Evolutionary conservation across 2,888 invertebrate species (phyloP).

Genomic region (Anticlea derivata): DNA sequence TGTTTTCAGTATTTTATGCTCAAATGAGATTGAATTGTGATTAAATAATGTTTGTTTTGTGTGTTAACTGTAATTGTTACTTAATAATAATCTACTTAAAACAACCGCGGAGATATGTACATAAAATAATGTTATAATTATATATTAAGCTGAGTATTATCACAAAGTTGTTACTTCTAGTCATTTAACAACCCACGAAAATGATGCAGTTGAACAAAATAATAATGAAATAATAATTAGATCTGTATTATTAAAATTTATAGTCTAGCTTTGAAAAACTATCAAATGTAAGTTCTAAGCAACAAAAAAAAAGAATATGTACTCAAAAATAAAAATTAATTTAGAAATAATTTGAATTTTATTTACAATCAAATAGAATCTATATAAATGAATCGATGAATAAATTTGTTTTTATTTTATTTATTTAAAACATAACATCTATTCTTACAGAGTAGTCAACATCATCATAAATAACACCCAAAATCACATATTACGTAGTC

Average conservation of each 20-base stretch:
- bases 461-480: no score
- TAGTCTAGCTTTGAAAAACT: slow-evolving; percentile 8
- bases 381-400: no score
- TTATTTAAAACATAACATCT: no score
- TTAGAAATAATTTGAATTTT: not conserved
- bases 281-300: not conserved
- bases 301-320: not conserved
- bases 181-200: slow-evolving; percentile 50
- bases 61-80: not conserved
- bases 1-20: slow-evolving; percentile 32
- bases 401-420: no score
- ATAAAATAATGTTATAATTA: not conserved
- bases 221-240: slow-evolving; percentile 19
- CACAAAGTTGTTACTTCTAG: slow-evolving; percentile 48
- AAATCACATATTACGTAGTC: no score
- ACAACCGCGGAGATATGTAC: not conserved
- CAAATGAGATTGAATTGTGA: slow-evolving; percentile 19
- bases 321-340: not conserved
- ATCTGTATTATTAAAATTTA: slow-evolving; percentile 18
- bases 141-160: slow-evolving; percentile 8
- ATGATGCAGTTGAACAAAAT: slow-evolving; percentile 31
- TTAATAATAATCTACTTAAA: not conserved
- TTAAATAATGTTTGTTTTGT: slow-evolving; percentile 8
- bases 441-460: no score
- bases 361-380: no score